These are phyloP conservation scores for Antedon mediterranea DNA, from an alignment of 53 echinoderm and acorn worm genomes.

Conservation along the genomic window DNA sequence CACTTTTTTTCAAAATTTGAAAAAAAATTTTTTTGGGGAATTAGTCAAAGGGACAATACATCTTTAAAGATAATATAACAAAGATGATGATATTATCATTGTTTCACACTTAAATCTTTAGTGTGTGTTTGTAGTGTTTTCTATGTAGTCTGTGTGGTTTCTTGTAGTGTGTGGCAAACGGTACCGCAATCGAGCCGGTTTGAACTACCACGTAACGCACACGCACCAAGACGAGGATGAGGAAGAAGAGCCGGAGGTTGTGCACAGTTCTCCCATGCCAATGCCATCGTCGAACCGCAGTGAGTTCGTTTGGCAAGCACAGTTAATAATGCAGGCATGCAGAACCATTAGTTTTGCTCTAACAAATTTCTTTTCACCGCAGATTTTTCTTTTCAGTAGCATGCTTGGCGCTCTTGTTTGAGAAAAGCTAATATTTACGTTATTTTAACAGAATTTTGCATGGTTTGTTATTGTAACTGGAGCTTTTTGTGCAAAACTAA, in stretches of 20 bases:
- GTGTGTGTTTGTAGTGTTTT: not conserved
- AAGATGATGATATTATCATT: not conserved
- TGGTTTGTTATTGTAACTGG: too few species aligned
- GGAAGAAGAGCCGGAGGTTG: conserved; percentile 46
- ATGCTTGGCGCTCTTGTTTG: not conserved
- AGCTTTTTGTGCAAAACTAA: too few species aligned
- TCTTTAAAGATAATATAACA: not conserved
- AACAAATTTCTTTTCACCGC: not conserved
- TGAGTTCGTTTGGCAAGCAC: conserved; percentile 19
- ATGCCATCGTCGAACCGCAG: conserved; percentile 38
- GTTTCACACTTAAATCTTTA: not conserved
- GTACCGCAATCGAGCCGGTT: conserved; percentile 90
- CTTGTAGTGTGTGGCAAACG: conserved; percentile 83
- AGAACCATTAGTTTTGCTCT: not conserved
- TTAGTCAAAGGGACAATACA: too few species aligned
- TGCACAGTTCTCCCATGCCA: conserved; percentile 68
- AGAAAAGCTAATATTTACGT: too few species aligned
- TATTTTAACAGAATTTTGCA: too few species aligned
- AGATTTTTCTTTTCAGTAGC: not conserved
- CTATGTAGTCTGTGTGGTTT: conserved; percentile 10
- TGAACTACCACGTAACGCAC: conserved; percentile 92
- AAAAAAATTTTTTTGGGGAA: too few species aligned
- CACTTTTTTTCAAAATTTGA: too few species aligned
- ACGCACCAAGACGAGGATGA: conserved; percentile 57
- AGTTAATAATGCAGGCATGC: not conserved